Percentiles rank a stretch among this genome's conserved stretches.
phyloP scores from a whole-genome alignment of 2,888 invertebrate genomes.

The Drosophila anomalata region DNA sequence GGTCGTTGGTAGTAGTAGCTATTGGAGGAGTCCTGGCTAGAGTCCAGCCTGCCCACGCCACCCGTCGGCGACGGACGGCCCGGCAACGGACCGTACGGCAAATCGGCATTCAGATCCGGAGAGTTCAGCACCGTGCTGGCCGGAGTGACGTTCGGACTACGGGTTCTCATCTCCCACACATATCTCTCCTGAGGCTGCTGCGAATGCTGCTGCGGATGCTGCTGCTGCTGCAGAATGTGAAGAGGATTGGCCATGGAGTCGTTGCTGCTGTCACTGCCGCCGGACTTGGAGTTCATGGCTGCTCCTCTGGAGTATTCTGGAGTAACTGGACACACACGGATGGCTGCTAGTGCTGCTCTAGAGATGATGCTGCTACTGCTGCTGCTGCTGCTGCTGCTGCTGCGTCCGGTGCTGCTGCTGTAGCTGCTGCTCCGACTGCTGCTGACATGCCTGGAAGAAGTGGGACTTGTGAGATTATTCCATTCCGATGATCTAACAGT shows the following conservation, averaged over 20 bases:
- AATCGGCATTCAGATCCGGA: constrained; percentile 82
- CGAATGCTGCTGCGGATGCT: constrained; percentile 35
- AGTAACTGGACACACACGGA: constrained; percentile 13
- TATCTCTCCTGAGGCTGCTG: constrained; percentile 76
- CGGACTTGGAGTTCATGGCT: constrained; percentile 68
- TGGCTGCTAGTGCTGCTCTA: constrained; percentile 21
- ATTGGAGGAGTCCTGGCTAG: constrained; percentile 35
- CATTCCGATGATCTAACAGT: constrained; percentile 57
- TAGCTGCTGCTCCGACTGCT: constrained; percentile 41
- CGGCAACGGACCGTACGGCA: constrained; percentile 78
- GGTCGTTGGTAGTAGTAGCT: constrained; percentile 65
- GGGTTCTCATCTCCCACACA: constrained; percentile 83
- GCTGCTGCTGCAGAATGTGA: constrained; percentile 47
- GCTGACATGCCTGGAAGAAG: constrained; percentile 48
- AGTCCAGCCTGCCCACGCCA: constrained; percentile 5
- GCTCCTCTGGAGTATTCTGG: constrained; percentile 1
- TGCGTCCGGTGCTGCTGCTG: constrained; percentile 55
- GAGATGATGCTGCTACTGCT: constrained; percentile 16
- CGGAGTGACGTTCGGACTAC: constrained; percentile 83
- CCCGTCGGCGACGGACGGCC: constrained; percentile 36
- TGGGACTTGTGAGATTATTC: constrained; percentile 7
- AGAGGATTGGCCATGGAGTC: constrained; percentile 62
- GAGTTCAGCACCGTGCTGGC: constrained; percentile 83
- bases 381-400: constrained; percentile 32
- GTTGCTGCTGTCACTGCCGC: constrained; percentile 67